Evolutionary conservation across 2,113 vertebrate genomes (phyloP).

Genomic region (Nothoprocta perdicaria): DNA sequence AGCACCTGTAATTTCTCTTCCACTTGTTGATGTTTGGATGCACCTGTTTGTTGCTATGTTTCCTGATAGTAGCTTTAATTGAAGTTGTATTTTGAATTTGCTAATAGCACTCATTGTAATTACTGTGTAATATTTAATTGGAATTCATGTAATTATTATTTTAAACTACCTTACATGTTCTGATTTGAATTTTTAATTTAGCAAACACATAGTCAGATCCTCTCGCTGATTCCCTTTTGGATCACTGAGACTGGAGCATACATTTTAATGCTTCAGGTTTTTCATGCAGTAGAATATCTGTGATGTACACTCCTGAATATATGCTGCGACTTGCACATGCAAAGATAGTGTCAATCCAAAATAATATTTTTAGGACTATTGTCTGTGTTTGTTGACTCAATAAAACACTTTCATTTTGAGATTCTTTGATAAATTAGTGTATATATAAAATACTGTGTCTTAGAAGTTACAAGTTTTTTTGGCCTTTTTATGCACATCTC

Average conservation of each 20-base stretch:
- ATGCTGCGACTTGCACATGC: background rate
- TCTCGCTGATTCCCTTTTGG: conserved; percentile 65
- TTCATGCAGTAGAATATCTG: background rate
- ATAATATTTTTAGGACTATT: background rate
- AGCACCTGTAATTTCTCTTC: conserved; percentile 6
- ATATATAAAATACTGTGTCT: background rate
- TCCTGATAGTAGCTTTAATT: conserved; percentile 25
- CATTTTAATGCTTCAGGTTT: conserved; percentile 49
- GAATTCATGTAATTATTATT: conserved; percentile 80
- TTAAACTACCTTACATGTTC: conserved; percentile 72
- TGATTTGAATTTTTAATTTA: conserved; percentile 74
- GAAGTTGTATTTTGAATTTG: conserved; percentile 54
- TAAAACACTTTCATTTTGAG: background rate
- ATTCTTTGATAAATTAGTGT: background rate
- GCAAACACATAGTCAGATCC: conserved; percentile 45
- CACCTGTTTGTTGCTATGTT: conserved; percentile 58
- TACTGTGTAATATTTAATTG: conserved; percentile 64
- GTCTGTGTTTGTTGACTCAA: background rate
- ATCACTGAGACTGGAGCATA: background rate
- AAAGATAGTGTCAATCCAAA: background rate
- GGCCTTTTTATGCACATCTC: background rate
- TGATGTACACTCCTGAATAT: background rate
- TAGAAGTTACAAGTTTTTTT: background rate
- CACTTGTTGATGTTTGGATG: background rate
- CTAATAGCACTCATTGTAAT: conserved; percentile 75